Evolutionary conservation across 2,888 invertebrate species (phyloP), one percentile per base, ranked within the genome.

Genomic region (Tricholauxania praeusta): DNA sequence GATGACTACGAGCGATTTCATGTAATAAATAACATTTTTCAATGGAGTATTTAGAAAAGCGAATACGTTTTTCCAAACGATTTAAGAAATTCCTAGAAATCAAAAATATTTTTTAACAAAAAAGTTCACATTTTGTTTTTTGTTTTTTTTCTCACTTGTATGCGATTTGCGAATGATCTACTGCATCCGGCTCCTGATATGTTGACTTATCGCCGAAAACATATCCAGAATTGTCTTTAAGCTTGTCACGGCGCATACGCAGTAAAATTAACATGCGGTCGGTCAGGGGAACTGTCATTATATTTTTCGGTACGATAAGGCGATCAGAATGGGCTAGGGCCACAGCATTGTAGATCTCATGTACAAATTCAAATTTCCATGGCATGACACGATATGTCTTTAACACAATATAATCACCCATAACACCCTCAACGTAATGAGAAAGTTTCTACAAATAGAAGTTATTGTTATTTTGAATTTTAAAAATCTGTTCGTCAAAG

Each of bases 371-470:
- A 77, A 86, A 86, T 76, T 84, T 87, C 82, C 87, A 84, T 14
- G 87, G 86, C 84, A 87, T 85, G 3, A 86, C 80, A 17, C 86
- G 85, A 52, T 80, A 72, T 0, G 86, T 86, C 75, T 87, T 87
- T 6, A 82, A 75, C 7, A 83, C 80, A 0, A 85, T 81, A 76
- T 85, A 87, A 64, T 85, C 80, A 4, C 86, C 83, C 83, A 85
- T 83, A 2, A 83, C 79, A 32, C 81, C 80, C 72, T 85, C 86
- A 7, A 86, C 78, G 67, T 80, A 85, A 7, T 75, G 73, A 0
- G 80, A 75, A 1, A 86, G 77, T 78, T 83, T 82, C 86, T 86
- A 39, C 10, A 63, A 68, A 66, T n/a, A 17, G 15, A 62, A 48
- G 39, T 4, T 7, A 39, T 10, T 39, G 39, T 39, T 39, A 39